These are phyloP conservation scores for Suricata suricatta DNA, from an alignment of 2,113 vertebrate genomes.

Conservation along the genomic window DNA sequence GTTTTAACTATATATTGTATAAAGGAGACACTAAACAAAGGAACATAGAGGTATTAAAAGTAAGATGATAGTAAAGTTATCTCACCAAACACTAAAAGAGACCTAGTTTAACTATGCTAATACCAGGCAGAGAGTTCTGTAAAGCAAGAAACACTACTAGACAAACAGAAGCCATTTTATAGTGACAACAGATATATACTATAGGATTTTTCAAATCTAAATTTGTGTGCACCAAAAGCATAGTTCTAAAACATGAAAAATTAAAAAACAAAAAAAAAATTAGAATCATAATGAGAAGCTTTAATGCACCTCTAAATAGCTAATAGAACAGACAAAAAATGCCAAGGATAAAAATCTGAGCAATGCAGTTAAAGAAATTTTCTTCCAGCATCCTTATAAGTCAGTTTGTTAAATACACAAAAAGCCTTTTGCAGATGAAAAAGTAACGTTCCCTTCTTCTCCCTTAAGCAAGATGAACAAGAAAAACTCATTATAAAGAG, in stretches of 20 bases:
- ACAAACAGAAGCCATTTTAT: background rate
- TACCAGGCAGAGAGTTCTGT: background rate
- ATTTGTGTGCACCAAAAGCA: background rate
- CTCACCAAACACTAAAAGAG: background rate
- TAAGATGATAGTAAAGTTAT: background rate
- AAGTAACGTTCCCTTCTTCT: background rate
- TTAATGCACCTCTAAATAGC: background rate
- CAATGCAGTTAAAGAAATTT: background rate
- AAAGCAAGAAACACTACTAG: background rate
- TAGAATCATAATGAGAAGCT: background rate
- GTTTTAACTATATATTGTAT: background rate
- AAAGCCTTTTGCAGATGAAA: background rate
- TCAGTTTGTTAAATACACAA: background rate
- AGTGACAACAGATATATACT: background rate
- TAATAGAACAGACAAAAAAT: background rate
- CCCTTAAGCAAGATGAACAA: background rate
- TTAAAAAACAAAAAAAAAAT: background rate
- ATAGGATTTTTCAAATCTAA: background rate
- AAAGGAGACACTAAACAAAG: background rate
- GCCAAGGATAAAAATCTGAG: background rate
- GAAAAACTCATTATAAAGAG: background rate
- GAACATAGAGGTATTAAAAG: background rate
- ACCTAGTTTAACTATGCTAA: background rate
- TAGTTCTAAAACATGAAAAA: background rate
- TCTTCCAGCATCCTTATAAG: background rate